These are phyloP conservation scores for Heliconius sara DNA, from an alignment of 2,888 invertebrate species.

Conservation along the genomic window DNA sequence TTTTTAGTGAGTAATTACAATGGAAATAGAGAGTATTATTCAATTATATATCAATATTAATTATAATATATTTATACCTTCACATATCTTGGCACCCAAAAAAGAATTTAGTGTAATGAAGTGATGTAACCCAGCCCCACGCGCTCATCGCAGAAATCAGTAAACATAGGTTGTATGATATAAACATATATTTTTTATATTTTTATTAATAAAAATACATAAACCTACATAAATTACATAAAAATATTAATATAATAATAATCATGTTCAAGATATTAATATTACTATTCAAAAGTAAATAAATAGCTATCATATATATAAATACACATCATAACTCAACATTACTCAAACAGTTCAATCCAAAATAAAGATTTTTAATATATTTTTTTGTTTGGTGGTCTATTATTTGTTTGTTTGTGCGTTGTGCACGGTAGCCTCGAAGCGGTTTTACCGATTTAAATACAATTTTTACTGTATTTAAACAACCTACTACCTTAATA, in stretches of 20 bases:
- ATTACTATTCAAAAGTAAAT: not conserved
- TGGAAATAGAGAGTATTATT: too few relatives aligned
- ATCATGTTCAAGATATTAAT: not conserved
- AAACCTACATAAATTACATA: not conserved
- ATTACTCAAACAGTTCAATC: too few relatives aligned
- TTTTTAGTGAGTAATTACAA: not conserved
- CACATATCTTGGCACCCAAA: not conserved
- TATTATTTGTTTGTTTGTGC: too few relatives aligned
- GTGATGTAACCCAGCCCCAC: not conserved
- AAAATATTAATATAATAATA: not conserved
- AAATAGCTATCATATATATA: not conserved
- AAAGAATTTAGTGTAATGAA: too few relatives aligned
- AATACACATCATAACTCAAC: too few relatives aligned
- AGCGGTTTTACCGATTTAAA: too few relatives aligned
- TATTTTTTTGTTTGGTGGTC: too few relatives aligned
- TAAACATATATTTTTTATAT: not conserved
- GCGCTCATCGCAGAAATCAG: not conserved
- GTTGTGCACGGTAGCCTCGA: too few relatives aligned
- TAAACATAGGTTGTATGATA: not conserved
- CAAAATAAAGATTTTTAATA: too few relatives aligned
- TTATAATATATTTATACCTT: not conserved
- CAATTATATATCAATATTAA: too few relatives aligned
- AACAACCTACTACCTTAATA: too few relatives aligned
- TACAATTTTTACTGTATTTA: too few relatives aligned
- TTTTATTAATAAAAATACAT: conserved; percentile 3